Base-by-base conservation (phyloP, 2,797 vertebrate genomes). In the Columba guinea region DNA sequence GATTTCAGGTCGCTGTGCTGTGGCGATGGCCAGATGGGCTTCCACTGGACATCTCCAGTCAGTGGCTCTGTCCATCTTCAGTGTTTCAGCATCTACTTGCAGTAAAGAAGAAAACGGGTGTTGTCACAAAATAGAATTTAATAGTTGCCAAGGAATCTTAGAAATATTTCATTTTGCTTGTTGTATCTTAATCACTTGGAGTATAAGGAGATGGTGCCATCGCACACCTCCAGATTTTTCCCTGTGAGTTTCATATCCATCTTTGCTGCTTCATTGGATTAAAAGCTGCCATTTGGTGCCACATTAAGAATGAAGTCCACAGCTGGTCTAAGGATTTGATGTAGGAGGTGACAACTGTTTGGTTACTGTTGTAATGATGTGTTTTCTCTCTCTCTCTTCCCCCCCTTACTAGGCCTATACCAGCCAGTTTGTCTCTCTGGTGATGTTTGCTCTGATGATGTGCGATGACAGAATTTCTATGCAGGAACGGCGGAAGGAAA, bases 381-480 rank as follows among this genome's bases (percentile, higher is more conserved):
- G 7, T 52, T 11, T 11, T 28, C 6, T 73, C 32, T 41, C 44
- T 51, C 15, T 35, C 46, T 58, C 56, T n/a, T 69, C 92, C 7
- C 3, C 30, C 28, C n/a, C 71, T 21, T 90, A 20, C 9, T 75
- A 99, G 99, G 99, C 99, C 30, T 99, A 99, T 85, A 99, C 99
- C 87, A 99, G 99, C 97, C 99, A 99, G 97, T 99, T 99, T 79
- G 99, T 99, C 88, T 99, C 99, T 11, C 97, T 99, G 49, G 98
- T 99, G 97, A 99, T 99, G 99, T 99, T 99, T 89, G 99, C 99
- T 1, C 98, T 99, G 67, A 97, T 99, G 98, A 99, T 99, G 98
- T 99, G 99, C 7, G 99, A 99, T 7, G 99, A 99, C 97, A 98
- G 99, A 74, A 99, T 99, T 96, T 99, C 99, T 35, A 98, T 99